Evolutionary conservation across 2,888 invertebrate species (phyloP).

Genomic region (Ethmia dodecea): DNA sequence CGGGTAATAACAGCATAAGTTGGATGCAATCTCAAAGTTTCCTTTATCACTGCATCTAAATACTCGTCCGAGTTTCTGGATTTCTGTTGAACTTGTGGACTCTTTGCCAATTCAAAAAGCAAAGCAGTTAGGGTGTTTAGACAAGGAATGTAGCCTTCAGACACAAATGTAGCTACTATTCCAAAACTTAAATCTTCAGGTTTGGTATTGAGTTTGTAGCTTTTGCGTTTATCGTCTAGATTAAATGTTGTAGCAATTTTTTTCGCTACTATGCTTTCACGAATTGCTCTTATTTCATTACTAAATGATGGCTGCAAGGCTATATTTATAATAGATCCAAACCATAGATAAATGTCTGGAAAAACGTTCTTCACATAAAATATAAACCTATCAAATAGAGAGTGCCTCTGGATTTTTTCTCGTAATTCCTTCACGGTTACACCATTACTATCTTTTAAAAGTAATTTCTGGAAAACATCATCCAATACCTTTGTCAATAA

Average conservation of each 20-base stretch:
- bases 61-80: constrained; percentile 45
- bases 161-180: constrained; percentile 47
- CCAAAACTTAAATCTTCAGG: constrained; percentile 49
- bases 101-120: constrained; percentile 51
- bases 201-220: constrained; percentile 26
- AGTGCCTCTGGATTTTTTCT: constrained; percentile 38
- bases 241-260: constrained; percentile 40
- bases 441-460: constrained; percentile 44
- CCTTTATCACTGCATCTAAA: constrained; percentile 53
- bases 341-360: constrained; percentile 53
- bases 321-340: constrained; percentile 45
- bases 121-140: constrained; percentile 47
- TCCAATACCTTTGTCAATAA: constrained; percentile 69
- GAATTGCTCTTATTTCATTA: constrained; percentile 32
- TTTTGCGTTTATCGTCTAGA: constrained; percentile 38
- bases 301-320: constrained; percentile 36
- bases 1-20: constrained; percentile 56
- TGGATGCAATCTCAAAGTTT: constrained; percentile 59
- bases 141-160: constrained; percentile 62
- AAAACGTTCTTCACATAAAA: constrained; percentile 63
- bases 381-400: constrained; percentile 45
- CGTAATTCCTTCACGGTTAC: constrained; percentile 44
- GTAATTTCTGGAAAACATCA: constrained; percentile 59
- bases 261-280: constrained; percentile 43
- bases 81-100: constrained; percentile 44